phyloP scores from a whole-genome alignment of 30 jellyfish, hydroid and myxozoan genomes.

The Sanderia malayensis region DNA sequence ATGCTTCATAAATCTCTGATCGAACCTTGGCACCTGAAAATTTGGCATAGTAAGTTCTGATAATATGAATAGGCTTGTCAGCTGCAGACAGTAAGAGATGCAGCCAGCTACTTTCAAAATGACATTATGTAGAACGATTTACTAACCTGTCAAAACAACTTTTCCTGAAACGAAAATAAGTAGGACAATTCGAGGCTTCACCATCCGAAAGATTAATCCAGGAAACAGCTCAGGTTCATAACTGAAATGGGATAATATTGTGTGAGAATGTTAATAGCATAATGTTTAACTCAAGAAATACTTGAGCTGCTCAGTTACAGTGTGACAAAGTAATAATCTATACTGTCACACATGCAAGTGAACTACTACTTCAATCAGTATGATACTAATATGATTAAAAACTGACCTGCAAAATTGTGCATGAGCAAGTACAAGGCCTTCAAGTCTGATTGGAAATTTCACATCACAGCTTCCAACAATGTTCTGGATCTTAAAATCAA shows the following conservation, averaged over 20 bases:
- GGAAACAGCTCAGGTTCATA: slow-evolving; percentile 98
- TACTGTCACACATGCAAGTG: neutral
- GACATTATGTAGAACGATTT: no score
- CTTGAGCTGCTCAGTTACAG: no score
- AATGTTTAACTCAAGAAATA: no score
- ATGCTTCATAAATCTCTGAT: slow-evolving; percentile 96
- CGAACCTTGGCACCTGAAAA: slow-evolving; percentile 93
- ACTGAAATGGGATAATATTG: slow-evolving; percentile 71
- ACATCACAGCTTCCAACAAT: slow-evolving; percentile 99
- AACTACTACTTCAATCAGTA: neutral
- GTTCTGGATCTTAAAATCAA: slow-evolving; percentile 94
- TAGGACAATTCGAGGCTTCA: slow-evolving; percentile 84
- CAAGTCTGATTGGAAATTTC: slow-evolving; percentile 89
- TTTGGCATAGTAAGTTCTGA: no score
- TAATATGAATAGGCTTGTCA: no score
- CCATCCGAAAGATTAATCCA: slow-evolving; percentile 96
- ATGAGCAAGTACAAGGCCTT: slow-evolving; percentile 94
- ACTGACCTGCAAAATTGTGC: slow-evolving; percentile 92
- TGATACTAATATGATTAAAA: neutral
- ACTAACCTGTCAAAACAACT: slow-evolving; percentile 91
- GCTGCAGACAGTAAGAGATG: no score
- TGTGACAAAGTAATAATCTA: neutral
- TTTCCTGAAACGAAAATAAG: slow-evolving; percentile 95
- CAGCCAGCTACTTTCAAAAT: no score
- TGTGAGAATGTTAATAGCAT: no score